phyloP scores from a whole-genome alignment of 2,113 vertebrate genomes.

The Oryzias javanicus region DNA sequence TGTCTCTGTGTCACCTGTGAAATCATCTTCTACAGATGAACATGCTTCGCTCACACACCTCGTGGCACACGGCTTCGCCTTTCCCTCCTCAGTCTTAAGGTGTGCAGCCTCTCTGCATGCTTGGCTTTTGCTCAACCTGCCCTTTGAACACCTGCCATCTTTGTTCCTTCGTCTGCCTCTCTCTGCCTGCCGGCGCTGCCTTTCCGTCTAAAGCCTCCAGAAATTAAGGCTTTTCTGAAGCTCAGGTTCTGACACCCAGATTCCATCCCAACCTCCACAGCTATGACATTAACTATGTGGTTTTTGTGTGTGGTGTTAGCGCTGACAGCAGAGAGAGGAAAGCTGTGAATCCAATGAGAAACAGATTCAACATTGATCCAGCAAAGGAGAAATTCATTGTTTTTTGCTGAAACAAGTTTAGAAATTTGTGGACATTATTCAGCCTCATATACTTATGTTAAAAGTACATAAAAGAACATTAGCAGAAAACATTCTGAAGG shows the following conservation, averaged over 20 bases:
- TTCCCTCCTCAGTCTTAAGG: neutral
- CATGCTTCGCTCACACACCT: neutral
- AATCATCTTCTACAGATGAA: neutral
- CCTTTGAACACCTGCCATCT: conserved; percentile 9
- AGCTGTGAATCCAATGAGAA: no score
- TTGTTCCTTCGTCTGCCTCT: neutral
- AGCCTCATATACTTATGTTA: no score
- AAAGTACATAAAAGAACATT: no score
- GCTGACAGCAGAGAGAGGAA: no score
- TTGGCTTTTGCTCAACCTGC: neutral
- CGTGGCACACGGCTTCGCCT: neutral
- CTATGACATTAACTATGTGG: neutral
- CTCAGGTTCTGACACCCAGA: neutral
- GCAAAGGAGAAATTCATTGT: no score
- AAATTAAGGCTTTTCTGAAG: neutral
- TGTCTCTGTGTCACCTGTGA: neutral
- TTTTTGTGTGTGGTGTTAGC: no score
- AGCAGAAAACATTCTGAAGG: no score
- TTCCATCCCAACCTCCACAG: neutral
- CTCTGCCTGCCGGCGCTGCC: neutral
- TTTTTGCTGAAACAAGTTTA: no score
- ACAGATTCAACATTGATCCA: no score
- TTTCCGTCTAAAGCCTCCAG: neutral
- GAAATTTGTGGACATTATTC: no score
- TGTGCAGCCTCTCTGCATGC: neutral